Evolutionary conservation across 2,113 vertebrate species (phyloP).

Genomic region (Falco punctatus): DNA sequence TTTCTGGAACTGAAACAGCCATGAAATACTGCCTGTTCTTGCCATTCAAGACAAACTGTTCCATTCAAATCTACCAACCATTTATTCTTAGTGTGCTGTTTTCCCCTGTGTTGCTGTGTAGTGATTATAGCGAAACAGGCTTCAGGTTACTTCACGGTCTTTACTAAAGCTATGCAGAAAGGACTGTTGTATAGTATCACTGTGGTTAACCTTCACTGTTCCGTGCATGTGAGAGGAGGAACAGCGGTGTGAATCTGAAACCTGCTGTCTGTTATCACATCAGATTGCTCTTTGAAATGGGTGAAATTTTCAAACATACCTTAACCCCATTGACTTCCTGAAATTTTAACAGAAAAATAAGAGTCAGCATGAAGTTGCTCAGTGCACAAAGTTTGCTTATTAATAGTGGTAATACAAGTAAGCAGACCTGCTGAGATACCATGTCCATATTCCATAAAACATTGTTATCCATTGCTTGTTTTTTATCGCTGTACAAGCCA

Average conservation of each 20-base stretch:
- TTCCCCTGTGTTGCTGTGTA: background rate
- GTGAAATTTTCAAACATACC: background rate
- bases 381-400: background rate
- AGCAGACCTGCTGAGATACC: background rate
- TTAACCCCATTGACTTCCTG: background rate
- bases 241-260: background rate
- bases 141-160: background rate
- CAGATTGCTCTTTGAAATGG: fast-evolving
- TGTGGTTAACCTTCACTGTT: background rate
- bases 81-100: background rate
- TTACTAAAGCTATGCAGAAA: background rate
- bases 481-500: background rate
- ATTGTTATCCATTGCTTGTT: background rate
- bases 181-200: background rate
- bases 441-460: background rate
- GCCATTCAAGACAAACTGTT: background rate
- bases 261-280: background rate
- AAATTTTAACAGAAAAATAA: background rate
- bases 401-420: background rate
- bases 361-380: background rate
- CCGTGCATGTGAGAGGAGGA: background rate
- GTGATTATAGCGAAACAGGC: background rate
- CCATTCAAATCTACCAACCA: background rate
- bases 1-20: background rate
- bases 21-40: background rate